Evolutionary conservation across 1,140 invertebrate species (phyloP).

Genomic region (Pararge aegeria): DNA sequence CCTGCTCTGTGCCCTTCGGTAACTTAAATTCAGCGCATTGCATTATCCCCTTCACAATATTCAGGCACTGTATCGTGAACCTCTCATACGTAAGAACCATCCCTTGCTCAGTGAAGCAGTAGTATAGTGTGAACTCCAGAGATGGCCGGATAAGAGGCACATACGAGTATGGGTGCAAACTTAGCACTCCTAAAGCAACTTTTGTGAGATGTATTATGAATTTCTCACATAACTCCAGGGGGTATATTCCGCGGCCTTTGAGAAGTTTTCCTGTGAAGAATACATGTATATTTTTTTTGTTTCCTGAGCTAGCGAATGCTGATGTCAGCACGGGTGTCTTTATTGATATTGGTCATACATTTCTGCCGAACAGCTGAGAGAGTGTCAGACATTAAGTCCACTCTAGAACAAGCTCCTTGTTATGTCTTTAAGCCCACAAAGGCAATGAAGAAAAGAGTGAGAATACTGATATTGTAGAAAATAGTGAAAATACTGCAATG

Average conservation of each 20-base stretch:
- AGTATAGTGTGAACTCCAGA: slow-evolving; percentile 90
- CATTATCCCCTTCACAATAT: slow-evolving; percentile 92
- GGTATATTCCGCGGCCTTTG: slow-evolving; percentile 80
- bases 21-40: slow-evolving; percentile 87
- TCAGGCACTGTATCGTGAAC: slow-evolving; percentile 94
- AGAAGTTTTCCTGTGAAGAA: slow-evolving; percentile 83
- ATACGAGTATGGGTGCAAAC: slow-evolving; percentile 89
- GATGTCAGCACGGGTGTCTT: no score
- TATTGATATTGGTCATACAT: background rate
- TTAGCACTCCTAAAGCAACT: slow-evolving; percentile 87
- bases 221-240: slow-evolving; percentile 87
- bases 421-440: no score
- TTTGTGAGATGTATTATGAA: slow-evolving; percentile 90
- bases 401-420: no score
- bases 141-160: slow-evolving; percentile 88
- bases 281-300: background rate
- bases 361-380: no score
- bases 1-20: slow-evolving; percentile 81
- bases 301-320: background rate
- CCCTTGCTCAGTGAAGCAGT: slow-evolving; percentile 91
- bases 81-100: slow-evolving; percentile 88
- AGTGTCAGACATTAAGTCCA: no score
- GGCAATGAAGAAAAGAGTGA: no score
- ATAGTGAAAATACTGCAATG: no score
- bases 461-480: no score